These are phyloP conservation scores for Discoglossus pictus DNA, from an alignment of 2,797 vertebrate species.

Conservation along the genomic window DNA sequence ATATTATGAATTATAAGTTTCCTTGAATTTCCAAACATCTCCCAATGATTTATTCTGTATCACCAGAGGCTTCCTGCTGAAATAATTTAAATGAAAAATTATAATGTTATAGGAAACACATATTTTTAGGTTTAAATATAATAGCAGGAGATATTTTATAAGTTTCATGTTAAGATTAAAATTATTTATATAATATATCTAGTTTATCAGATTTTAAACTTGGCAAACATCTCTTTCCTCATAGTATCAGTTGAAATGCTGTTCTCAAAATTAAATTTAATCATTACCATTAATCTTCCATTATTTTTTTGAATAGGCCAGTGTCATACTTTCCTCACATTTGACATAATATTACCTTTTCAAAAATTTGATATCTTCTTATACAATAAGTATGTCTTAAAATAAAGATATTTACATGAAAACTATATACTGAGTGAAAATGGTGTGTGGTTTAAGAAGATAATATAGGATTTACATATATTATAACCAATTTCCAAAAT, in stretches of 20 bases:
- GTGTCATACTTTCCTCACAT: too few species aligned
- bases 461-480: too few species aligned
- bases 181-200: constrained; percentile 43
- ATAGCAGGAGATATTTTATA: constrained; percentile 47
- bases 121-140: constrained; percentile 48
- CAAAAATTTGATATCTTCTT: too few species aligned
- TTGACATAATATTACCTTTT: too few species aligned
- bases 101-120: constrained; percentile 38
- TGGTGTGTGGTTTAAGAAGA: too few species aligned
- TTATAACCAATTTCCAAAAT: too few species aligned
- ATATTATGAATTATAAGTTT: constrained; percentile 21
- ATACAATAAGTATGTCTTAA: too few species aligned
- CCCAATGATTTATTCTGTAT: constrained; percentile 26
- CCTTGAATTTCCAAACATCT: not conserved
- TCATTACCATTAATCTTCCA: constrained; percentile 18
- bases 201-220: constrained; percentile 32
- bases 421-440: too few species aligned
- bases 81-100: constrained; percentile 44
- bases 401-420: too few species aligned
- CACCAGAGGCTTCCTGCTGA: constrained; percentile 12
- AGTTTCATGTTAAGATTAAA: constrained; percentile 39
- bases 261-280: constrained; percentile 17
- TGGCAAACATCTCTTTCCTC: constrained; percentile 40
- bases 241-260: constrained; percentile 36
- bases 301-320: not conserved